A percentile compares a stretch with the other conserved stretches of the same genome.
phyloP scores from a whole-genome alignment of 2,888 invertebrate genomes.

The Corbicula japonica region DNA sequence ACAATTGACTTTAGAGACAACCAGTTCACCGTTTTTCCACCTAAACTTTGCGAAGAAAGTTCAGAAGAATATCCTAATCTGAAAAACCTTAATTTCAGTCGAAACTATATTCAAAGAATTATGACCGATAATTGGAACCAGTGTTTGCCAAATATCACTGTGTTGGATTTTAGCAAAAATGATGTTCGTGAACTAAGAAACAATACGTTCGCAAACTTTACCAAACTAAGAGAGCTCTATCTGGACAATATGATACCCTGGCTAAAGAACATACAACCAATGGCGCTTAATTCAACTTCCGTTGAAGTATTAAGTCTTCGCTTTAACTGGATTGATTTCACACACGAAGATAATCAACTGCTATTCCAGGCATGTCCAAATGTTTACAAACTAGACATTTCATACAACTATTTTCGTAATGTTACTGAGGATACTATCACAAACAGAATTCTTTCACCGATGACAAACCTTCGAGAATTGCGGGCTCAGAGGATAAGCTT shows the following conservation, averaged over 20 bases:
- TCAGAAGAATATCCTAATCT: background rate
- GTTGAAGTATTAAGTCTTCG: conserved; percentile 19
- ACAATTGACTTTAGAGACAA: conserved; percentile 9
- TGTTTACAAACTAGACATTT: conserved; percentile 14
- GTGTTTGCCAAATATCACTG: conserved; percentile 43
- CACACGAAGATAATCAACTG: background rate
- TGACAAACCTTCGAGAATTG: conserved; percentile 11
- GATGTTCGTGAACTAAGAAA: conserved; percentile 30
- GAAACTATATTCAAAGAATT: conserved; percentile 18
- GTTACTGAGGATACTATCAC: background rate
- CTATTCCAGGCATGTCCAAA: conserved; percentile 22
- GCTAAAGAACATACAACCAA: background rate
- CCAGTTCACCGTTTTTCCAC: conserved; percentile 18
- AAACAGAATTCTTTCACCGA: conserved; percentile 16
- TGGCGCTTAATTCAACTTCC: conserved; percentile 19
- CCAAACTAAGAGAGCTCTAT: conserved; percentile 1
- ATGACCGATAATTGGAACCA: conserved; percentile 1
- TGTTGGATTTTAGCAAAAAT: conserved; percentile 34
- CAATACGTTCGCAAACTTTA: conserved; percentile 34
- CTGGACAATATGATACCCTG: conserved; percentile 12
- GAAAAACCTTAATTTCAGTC: background rate
- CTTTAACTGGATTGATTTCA: conserved; percentile 23
- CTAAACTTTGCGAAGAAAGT: conserved; percentile 6
- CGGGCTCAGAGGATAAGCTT: background rate
- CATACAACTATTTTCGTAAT: conserved; percentile 16